A percentile compares a stretch with the other conserved stretches of the same genome.
These are phyloP conservation scores for Neodiprion pinetum DNA, from an alignment of 1,140 invertebrate genomes.

Conservation along the genomic window DNA sequence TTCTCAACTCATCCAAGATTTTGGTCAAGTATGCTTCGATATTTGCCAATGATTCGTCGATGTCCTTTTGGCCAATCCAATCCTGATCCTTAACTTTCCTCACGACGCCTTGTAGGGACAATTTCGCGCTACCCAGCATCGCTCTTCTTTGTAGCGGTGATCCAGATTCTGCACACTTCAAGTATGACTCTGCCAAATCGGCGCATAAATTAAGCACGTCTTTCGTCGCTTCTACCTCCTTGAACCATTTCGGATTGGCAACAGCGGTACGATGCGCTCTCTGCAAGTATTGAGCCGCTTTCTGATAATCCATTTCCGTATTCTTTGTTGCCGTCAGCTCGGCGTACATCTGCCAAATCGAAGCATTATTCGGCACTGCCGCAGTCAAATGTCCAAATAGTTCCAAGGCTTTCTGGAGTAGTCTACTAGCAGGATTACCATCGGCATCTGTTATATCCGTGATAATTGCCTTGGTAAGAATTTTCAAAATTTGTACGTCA, in stretches of 20 bases:
- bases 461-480: slow-evolving; percentile 77
- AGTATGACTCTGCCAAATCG: slow-evolving; percentile 54
- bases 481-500: slow-evolving; percentile 78
- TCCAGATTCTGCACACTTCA: slow-evolving; percentile 42
- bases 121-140: slow-evolving; percentile 67
- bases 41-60: slow-evolving; percentile 43
- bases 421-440: slow-evolving; percentile 61
- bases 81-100: slow-evolving; percentile 61
- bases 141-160: slow-evolving; percentile 53
- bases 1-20: background rate
- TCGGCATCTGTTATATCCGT: slow-evolving; percentile 69
- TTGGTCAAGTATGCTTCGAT: slow-evolving; percentile 36
- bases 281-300: slow-evolving; percentile 68
- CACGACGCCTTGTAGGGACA: slow-evolving; percentile 65
- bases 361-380: slow-evolving; percentile 70
- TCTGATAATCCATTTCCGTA: slow-evolving; percentile 55
- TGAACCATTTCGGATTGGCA: slow-evolving; percentile 71
- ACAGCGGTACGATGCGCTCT: slow-evolving; percentile 66
- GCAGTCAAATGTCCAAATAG: slow-evolving; percentile 84
- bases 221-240: slow-evolving; percentile 57
- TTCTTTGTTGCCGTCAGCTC: slow-evolving; percentile 66
- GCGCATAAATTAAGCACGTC: slow-evolving; percentile 61
- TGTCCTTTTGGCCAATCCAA: slow-evolving; percentile 52
- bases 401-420: slow-evolving; percentile 72
- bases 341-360: slow-evolving; percentile 83